Base-by-base conservation (phyloP, 2,113 vertebrate species). In the Xenopus borealis region DNA sequence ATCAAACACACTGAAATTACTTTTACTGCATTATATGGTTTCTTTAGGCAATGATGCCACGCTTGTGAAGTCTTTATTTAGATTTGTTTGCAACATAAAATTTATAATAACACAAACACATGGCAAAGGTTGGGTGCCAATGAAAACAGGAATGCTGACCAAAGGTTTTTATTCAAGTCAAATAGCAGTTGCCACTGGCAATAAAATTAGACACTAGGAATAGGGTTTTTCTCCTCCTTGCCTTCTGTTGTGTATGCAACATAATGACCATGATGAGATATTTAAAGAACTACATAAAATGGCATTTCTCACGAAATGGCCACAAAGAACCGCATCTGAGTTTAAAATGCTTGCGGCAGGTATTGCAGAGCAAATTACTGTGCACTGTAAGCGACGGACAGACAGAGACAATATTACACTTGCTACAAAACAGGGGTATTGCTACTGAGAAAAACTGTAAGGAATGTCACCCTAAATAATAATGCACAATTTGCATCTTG, bases 71-170 rank as follows among this genome's bases (percentile, higher is more conserved):
- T 30, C 27, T 50, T 66, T 67, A 75, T 62, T 62, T 53, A 75
- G 57, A 69, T 75, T 75, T 75, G 72, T 75, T 75, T 69, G 69
- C 53, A 45, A 53, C 47, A 33, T 55, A 67, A n/a, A 30, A 52
- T 71, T 76, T 80, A 68, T 84, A 83, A 88, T 82, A 84, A 79
- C 58, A 85, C 69, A 85, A 88, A 85, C 87, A 82, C 81, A 84
- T 88, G 88, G 88, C 81, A 80, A 85, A 81, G 77, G 61, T 70
- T 9, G 73, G 66, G 77, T 82, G 89, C 91, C 92, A 92, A 91
- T 79, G 87, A 89, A 88, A 93, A 93, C 85, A 92, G 83, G 66
- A 85, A 82, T 77, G 80, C 83, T 72, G 85, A 89, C 80, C 85
- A 83, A 86, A 75, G 79, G 85, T 86, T 89, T 89, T 90, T 83